A percentile compares a stretch with the other conserved stretches of the same genome.
phyloP scores from a whole-genome alignment of 2,113 vertebrate species.

The Corvus moneduloides region DNA sequence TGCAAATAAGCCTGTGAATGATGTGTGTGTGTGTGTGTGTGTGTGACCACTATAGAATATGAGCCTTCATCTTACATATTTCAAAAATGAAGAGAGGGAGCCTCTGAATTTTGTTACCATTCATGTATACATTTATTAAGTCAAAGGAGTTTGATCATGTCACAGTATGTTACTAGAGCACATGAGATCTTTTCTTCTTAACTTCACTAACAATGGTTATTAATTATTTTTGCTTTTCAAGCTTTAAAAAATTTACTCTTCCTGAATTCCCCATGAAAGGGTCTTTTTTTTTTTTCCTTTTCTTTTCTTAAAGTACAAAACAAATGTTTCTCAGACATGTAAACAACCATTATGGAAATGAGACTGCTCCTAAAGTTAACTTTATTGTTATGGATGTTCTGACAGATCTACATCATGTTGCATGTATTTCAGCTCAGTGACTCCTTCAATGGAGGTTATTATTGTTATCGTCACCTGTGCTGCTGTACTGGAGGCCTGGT shows the following conservation, averaged over 20 bases:
- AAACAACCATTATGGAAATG: constrained; percentile 32
- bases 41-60: not conserved
- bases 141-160: constrained; percentile 38
- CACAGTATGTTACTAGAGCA: not conserved
- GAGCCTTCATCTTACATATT: not conserved
- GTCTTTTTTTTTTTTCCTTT: not conserved
- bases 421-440: constrained; percentile 1
- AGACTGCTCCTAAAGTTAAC: not conserved
- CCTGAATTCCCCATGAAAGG: not conserved
- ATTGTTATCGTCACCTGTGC: not conserved
- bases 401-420: not conserved
- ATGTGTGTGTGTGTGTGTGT: too few relatives aligned
- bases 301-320: constrained; percentile 42
- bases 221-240: not conserved
- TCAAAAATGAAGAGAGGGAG: not conserved
- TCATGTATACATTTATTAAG: constrained; percentile 53
- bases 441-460: not conserved
- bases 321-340: constrained; percentile 9
- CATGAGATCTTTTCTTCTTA: not conserved
- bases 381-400: not conserved
- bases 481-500: not conserved
- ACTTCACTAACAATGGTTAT: not conserved
- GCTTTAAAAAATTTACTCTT: not conserved
- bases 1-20: not conserved
- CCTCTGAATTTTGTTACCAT: constrained; percentile 7